These are phyloP conservation scores for Tribolium madens DNA, from an alignment of 1,140 invertebrate species.

Conservation along the genomic window DNA sequence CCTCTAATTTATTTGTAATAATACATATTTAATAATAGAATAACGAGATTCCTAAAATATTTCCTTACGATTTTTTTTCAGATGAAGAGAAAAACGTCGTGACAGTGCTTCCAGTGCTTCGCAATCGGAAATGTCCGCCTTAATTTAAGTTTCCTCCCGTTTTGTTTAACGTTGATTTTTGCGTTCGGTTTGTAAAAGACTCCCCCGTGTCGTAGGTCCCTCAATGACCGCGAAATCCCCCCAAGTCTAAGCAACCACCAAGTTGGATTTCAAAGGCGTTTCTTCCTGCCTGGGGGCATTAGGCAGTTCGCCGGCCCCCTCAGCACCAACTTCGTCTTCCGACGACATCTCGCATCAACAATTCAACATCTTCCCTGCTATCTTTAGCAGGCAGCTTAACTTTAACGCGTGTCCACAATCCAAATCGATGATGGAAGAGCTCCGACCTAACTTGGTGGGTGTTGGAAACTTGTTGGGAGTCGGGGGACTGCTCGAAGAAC, in stretches of 20 bases:
- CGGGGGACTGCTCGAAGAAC: constrained; percentile 80
- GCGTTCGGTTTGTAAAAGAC: constrained; percentile 10
- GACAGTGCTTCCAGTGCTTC: neutral
- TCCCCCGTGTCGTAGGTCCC: neutral
- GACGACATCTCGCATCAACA: constrained; percentile 78
- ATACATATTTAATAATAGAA: too few species aligned
- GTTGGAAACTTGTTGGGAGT: constrained; percentile 82
- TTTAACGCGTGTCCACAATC: constrained; percentile 79
- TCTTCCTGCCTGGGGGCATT: constrained; percentile 65
- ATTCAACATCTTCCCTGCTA: constrained; percentile 91
- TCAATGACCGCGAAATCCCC: constrained; percentile 21
- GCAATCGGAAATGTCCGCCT: neutral
- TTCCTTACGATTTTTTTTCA: neutral
- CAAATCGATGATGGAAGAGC: constrained; percentile 84
- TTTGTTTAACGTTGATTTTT: neutral
- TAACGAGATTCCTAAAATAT: too few species aligned
- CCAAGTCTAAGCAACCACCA: constrained; percentile 61
- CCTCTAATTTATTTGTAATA: too few species aligned
- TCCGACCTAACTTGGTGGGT: constrained; percentile 82
- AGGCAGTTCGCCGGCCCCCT: constrained; percentile 66
- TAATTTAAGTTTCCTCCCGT: neutral
- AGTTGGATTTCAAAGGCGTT: constrained; percentile 72
- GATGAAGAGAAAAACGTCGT: neutral
- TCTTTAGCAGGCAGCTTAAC: constrained; percentile 87
- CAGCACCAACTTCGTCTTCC: constrained; percentile 64